phyloP scores from a whole-genome alignment of 1,140 invertebrate genomes.

The Orchestia grillus region DNA sequence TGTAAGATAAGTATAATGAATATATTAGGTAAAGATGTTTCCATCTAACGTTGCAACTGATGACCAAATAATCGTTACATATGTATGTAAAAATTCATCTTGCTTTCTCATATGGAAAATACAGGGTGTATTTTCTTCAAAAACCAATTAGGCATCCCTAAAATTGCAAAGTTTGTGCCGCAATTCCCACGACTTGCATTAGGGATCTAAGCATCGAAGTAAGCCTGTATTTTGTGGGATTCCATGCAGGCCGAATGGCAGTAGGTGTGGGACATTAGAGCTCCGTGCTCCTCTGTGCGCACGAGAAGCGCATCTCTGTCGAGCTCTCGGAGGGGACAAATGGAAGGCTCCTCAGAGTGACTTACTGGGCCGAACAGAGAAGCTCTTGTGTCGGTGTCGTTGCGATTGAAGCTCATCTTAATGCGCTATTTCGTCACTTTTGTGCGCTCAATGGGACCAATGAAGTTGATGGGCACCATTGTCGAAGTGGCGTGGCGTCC shows the following conservation, averaged over 20 bases:
- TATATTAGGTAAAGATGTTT: no score
- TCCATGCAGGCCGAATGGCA: background rate
- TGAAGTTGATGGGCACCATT: background rate
- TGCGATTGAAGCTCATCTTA: background rate
- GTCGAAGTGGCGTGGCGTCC: background rate
- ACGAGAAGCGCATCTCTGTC: background rate
- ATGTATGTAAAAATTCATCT: no score
- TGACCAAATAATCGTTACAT: background rate
- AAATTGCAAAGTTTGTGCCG: background rate
- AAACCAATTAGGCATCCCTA: background rate
- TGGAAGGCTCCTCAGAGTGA: background rate
- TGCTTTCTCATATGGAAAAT: no score
- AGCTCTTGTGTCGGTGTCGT: background rate
- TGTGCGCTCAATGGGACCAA: background rate
- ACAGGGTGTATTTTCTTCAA: background rate
- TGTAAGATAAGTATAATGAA: no score
- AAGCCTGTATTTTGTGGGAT: background rate
- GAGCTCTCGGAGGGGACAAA: background rate
- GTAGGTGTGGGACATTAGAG: background rate
- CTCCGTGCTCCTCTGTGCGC: no score
- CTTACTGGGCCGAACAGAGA: background rate
- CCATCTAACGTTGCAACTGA: background rate
- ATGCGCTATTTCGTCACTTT: background rate
- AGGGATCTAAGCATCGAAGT: background rate
- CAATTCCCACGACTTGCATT: background rate